These are phyloP conservation scores for Trissolcus basalis DNA, from an alignment of 1,140 invertebrate species.

Conservation along the genomic window DNA sequence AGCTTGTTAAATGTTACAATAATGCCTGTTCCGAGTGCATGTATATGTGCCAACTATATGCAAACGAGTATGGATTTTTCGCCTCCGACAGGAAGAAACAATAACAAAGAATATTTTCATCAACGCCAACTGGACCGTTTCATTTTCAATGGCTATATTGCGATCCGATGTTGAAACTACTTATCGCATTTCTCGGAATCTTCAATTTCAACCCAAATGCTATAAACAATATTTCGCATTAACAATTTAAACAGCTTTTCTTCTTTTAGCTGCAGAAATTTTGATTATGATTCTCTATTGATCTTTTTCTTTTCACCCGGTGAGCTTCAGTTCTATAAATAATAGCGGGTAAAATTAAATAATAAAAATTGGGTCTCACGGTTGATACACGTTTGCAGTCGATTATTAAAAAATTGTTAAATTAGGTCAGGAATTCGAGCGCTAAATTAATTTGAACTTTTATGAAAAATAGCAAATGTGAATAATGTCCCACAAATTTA, in stretches of 20 bases:
- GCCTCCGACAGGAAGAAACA: background rate
- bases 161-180: background rate
- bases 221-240: too few relatives aligned
- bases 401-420: background rate
- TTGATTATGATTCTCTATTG: background rate
- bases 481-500: too few relatives aligned
- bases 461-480: background rate
- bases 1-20: slow-evolving; percentile 9
- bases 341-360: slow-evolving; percentile 1
- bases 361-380: background rate
- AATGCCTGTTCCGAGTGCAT: slow-evolving; percentile 1
- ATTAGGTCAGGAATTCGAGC: background rate
- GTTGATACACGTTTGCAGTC: background rate
- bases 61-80: slow-evolving; percentile 9
- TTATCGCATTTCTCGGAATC: too few relatives aligned
- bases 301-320: background rate
- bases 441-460: too few relatives aligned
- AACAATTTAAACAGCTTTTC: too few relatives aligned
- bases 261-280: too few relatives aligned
- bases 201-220: background rate
- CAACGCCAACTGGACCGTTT: background rate
- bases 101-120: slow-evolving; percentile 4
- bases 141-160: background rate
- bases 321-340: background rate
- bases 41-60: background rate